These are phyloP conservation scores for Plumapathes pennacea DNA, from an alignment of 92 coral and sea anemone genomes.

Conservation along the genomic window DNA sequence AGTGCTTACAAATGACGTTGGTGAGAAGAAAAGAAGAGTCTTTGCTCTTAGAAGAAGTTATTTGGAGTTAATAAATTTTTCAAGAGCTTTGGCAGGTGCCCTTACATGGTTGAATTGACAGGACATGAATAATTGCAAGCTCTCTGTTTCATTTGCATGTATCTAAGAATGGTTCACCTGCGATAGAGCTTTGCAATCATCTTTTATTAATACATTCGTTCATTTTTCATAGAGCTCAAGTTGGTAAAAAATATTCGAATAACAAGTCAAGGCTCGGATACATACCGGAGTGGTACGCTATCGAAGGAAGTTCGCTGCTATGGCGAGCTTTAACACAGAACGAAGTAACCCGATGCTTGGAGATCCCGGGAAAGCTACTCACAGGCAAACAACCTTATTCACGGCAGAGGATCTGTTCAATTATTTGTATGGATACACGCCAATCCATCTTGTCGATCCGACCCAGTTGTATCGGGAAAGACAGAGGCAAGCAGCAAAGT, in stretches of 20 bases:
- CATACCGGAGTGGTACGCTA: too few species aligned
- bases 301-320: too few species aligned
- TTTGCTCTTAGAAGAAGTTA: slow-evolving; percentile 38
- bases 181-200: slow-evolving; percentile 49
- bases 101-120: slow-evolving; percentile 71
- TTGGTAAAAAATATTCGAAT: slow-evolving; percentile 37
- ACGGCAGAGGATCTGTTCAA: slow-evolving; percentile 77
- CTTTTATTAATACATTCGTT: slow-evolving; percentile 49
- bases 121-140: slow-evolving; percentile 71
- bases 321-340: too few species aligned
- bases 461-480: slow-evolving; percentile 74
- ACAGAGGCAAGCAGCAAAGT: slow-evolving; percentile 35
- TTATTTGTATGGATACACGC: slow-evolving; percentile 91
- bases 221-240: slow-evolving; percentile 45
- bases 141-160: slow-evolving; percentile 54
- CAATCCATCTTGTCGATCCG: slow-evolving; percentile 89
- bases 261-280: too few species aligned
- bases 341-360: too few species aligned
- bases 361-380: too few species aligned
- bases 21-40: too few species aligned
- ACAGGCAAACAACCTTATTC: too few species aligned
- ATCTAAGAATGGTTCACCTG: slow-evolving; percentile 78
- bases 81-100: slow-evolving; percentile 77
- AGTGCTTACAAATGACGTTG: too few species aligned
- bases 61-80: slow-evolving; percentile 72